These are phyloP conservation scores for Eidolon helvum DNA, from an alignment of 2,113 vertebrate genomes.

Conservation along the genomic window DNA sequence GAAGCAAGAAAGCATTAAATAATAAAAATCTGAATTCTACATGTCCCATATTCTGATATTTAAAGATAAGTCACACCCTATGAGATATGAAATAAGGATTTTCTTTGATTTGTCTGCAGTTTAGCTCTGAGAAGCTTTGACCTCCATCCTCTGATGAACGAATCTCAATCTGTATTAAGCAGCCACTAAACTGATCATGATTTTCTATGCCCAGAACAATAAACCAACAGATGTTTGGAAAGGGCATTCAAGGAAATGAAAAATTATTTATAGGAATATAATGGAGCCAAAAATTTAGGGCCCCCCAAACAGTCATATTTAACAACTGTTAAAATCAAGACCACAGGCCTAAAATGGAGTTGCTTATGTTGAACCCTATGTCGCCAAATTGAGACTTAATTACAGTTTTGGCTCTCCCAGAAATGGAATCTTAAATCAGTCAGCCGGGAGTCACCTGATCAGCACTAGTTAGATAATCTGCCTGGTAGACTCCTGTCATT, in stretches of 20 bases:
- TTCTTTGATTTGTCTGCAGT: constrained; percentile 9
- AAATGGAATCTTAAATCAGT: not conserved
- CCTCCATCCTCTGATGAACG: not conserved
- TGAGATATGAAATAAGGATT: constrained; percentile 16
- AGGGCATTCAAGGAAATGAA: constrained; percentile 44
- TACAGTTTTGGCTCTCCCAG: not conserved
- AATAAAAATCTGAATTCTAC: not conserved
- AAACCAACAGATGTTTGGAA: constrained; percentile 45
- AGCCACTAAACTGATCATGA: constrained; percentile 6
- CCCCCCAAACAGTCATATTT: not conserved
- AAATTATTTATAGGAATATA: constrained; percentile 57
- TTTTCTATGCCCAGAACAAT: constrained; percentile 47
- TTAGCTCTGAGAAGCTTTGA: constrained; percentile 21
- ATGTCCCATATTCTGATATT: constrained; percentile 32
- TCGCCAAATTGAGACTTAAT: not conserved
- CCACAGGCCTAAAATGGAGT: not conserved
- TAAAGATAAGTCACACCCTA: constrained; percentile 18
- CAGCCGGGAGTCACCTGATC: not conserved
- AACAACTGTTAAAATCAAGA: constrained; percentile 8
- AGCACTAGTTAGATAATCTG: too few relatives aligned
- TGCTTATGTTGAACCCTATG: not conserved
- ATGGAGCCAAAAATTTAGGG: not conserved
- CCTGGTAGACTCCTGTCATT: not conserved
- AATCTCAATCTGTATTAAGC: constrained; percentile 15
- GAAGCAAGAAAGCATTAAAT: constrained; percentile 26